These are phyloP conservation scores for Metellina segmentata DNA, from an alignment of 2,888 invertebrate species.

Conservation along the genomic window DNA sequence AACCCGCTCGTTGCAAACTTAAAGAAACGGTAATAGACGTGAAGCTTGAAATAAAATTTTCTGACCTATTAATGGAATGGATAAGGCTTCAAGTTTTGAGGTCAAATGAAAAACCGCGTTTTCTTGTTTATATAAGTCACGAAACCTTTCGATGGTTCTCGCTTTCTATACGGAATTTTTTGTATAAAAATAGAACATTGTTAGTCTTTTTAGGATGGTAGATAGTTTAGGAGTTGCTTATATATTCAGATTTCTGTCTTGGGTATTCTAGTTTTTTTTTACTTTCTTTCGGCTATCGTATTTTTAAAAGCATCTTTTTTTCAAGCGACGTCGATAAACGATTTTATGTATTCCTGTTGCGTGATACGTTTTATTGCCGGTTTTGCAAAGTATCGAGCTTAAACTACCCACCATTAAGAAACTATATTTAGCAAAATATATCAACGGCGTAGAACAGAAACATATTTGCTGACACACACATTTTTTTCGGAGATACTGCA, in stretches of 20 bases:
- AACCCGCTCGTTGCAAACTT: background rate
- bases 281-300: no score
- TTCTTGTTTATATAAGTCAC: background rate
- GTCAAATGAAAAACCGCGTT: background rate
- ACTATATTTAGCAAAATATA: no score
- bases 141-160: background rate
- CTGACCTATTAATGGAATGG: conserved; percentile 41
- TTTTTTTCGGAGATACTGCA: no score
- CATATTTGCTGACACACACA: no score
- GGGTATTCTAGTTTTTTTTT: no score
- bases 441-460: no score
- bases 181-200: background rate
- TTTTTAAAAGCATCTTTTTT: no score
- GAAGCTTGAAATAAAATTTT: conserved; percentile 36
- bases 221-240: background rate
- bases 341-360: background rate
- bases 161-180: background rate
- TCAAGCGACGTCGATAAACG: background rate
- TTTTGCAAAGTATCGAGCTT: no score
- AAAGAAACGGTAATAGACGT: conserved; percentile 17
- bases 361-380: background rate
- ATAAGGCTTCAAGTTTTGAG: background rate
- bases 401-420: no score
- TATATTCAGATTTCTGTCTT: no score
- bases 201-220: background rate